These are phyloP conservation scores for Drosophila rhopaloa DNA, from an alignment of 1,140 invertebrate genomes.

Conservation along the genomic window DNA sequence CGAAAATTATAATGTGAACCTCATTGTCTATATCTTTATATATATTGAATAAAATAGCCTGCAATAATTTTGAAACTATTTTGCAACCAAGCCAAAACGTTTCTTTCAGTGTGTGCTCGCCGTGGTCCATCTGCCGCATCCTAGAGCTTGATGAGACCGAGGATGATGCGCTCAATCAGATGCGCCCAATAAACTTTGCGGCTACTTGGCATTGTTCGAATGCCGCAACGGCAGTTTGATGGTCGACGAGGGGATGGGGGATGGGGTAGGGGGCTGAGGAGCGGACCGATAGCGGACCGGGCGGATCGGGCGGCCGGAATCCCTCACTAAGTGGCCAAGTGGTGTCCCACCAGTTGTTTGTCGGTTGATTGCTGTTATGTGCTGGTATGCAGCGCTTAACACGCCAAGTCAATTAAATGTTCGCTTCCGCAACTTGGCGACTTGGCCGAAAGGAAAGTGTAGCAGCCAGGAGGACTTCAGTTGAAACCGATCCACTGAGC, in stretches of 20 bases:
- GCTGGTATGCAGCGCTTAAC: conserved; percentile 76
- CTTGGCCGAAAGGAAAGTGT: conserved; percentile 65
- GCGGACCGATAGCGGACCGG: not conserved
- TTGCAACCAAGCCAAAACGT: too few species aligned
- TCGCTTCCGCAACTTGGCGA: conserved; percentile 73
- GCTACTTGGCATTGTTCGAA: conserved; percentile 73
- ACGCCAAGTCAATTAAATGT: conserved; percentile 83
- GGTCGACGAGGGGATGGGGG: not conserved
- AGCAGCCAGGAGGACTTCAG: conserved; percentile 25
- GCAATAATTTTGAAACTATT: too few species aligned
- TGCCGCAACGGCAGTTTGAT: conserved; percentile 26
- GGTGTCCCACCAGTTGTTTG: conserved; percentile 70
- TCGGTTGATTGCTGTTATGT: conserved; percentile 73
- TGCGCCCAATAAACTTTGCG: conserved; percentile 71
- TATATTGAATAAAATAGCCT: not conserved
- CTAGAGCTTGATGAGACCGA: conserved; percentile 12
- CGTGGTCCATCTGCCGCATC: conserved; percentile 12
- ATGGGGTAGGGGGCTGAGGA: not conserved
- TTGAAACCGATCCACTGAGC: not conserved
- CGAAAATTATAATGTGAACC: too few species aligned
- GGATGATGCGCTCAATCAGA: conserved; percentile 64
- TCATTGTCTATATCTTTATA: too few species aligned
- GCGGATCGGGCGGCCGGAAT: conserved; percentile 21
- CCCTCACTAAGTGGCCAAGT: conserved; percentile 56
- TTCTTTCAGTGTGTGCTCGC: conserved; percentile 2